Evolutionary conservation across 2,888 invertebrate species (phyloP), one percentile per base, ranked within the genome.

Genomic region (Hemaris fuciformis): DNA sequence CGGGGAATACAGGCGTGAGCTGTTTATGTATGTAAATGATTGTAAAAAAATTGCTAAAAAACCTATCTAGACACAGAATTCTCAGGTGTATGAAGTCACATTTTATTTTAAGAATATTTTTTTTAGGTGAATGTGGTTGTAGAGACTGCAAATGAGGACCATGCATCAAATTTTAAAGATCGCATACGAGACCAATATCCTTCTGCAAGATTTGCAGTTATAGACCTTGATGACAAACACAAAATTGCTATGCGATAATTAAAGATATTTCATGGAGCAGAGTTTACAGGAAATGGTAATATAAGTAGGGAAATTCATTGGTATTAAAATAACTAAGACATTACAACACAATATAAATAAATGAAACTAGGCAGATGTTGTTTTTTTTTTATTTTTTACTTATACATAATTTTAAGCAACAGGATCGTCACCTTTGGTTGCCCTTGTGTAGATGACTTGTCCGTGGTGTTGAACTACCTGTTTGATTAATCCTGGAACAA

Each of bases 381-480:
- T 67, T 79, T 85, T 87, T 84, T 81, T 81, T 84, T 85, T 81
- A 81, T 87, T 87, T 87, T 88, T 87, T 83, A 81, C 87, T 90
- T 89, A 90, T 81, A 73, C 84, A 87, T 89, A 81, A 85, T 73
- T 64, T 94, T 96, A 96, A 77, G 95, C 95, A 80, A 94, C 95
- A 66, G 95, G 95, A 84, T 98, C 98, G 84, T 98, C 98, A 77
- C 96, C 98, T 94, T 99, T 99, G 48, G 98, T 99, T 63, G 98
- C 97, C 85, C 99, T 94, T 34, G 99, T 99, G 94, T 99, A 99
- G 88, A 99, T 99, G 69, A 98, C 94, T 93, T 99, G 99, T 60
- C 98, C 97, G 87, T 97, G 97, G 90, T 99, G 99, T 88, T 98
- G 97, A 65, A 98, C 97, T 69, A 99, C 98, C 91, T 98, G 98